These are phyloP conservation scores for Palaemon carinicauda DNA, from an alignment of 1,140 invertebrate genomes.

Conservation along the genomic window DNA sequence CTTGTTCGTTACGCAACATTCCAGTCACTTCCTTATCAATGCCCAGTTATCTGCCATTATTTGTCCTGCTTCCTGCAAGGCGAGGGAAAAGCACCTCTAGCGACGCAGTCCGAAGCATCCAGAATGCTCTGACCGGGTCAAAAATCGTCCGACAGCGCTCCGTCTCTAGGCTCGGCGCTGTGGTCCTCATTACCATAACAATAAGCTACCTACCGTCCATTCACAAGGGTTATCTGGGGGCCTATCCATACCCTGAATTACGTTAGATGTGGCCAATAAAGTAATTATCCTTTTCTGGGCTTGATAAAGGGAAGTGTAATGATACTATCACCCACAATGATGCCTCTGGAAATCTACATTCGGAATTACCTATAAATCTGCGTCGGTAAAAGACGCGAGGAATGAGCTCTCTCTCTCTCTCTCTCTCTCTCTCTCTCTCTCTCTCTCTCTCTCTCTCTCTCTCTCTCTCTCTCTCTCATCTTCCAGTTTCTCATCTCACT, in stretches of 20 bases:
- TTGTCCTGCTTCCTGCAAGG: too few relatives aligned
- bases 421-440: too few relatives aligned
- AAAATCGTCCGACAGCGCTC: neutral
- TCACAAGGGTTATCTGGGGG: conserved; percentile 11
- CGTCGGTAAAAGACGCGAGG: neutral
- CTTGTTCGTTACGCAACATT: too few relatives aligned
- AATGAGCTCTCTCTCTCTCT: too few relatives aligned
- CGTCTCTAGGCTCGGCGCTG: neutral
- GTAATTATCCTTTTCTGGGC: conserved; percentile 42
- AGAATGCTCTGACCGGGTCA: neutral
- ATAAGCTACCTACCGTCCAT: conserved; percentile 13
- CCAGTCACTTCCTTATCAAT: too few relatives aligned
- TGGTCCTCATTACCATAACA: conserved; percentile 41
- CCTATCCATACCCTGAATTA: neutral
- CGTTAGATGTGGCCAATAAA: conserved; percentile 41
- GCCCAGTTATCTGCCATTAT: too few relatives aligned
- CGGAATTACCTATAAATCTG: conserved; percentile 35
- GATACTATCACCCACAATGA: conserved; percentile 34
- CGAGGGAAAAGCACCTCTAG: too few relatives aligned
- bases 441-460: too few relatives aligned
- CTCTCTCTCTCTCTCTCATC: too few relatives aligned
- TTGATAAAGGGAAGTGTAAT: conserved; percentile 41
- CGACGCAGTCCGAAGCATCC: neutral
- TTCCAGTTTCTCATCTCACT: too few relatives aligned
- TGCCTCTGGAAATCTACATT: conserved; percentile 26